Evolutionary conservation across 2,797 vertebrate genomes (phyloP).

Genomic region (Platyrinchus mystaceus): DNA sequence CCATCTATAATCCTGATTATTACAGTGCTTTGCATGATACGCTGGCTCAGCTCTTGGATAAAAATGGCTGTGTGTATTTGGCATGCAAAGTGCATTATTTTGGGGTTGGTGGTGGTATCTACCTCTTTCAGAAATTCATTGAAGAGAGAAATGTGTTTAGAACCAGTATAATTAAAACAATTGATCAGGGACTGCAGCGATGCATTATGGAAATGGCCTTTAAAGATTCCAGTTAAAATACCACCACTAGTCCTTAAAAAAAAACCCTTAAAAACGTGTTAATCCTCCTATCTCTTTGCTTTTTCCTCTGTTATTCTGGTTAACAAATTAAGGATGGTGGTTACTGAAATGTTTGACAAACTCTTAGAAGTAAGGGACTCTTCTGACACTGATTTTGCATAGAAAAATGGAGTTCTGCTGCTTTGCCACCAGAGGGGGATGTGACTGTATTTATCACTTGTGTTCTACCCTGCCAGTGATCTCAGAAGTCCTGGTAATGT

Average conservation of each 20-base stretch:
- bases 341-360: not conserved
- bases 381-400: not conserved
- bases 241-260: not conserved
- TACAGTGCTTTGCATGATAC: constrained; percentile 84
- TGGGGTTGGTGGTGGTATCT: constrained; percentile 88
- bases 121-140: constrained; percentile 86
- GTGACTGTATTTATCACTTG: not conserved
- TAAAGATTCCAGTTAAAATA: constrained; percentile 64
- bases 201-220: constrained; percentile 85
- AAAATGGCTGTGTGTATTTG: constrained; percentile 83
- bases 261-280: not conserved
- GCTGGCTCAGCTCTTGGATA: constrained; percentile 79
- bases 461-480: not conserved
- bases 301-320: not conserved
- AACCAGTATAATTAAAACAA: constrained; percentile 76
- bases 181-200: constrained; percentile 87
- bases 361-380: not conserved
- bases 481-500: fast-evolving
- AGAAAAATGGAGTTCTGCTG: not conserved
- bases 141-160: constrained; percentile 82
- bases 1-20: constrained; percentile 89
- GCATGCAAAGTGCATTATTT: constrained; percentile 95
- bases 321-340: not conserved
- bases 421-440: constrained; percentile 35
- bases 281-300: not conserved